phyloP scores from a whole-genome alignment of 1,140 invertebrate genomes.

The Caenorhabditis remanei region DNA sequence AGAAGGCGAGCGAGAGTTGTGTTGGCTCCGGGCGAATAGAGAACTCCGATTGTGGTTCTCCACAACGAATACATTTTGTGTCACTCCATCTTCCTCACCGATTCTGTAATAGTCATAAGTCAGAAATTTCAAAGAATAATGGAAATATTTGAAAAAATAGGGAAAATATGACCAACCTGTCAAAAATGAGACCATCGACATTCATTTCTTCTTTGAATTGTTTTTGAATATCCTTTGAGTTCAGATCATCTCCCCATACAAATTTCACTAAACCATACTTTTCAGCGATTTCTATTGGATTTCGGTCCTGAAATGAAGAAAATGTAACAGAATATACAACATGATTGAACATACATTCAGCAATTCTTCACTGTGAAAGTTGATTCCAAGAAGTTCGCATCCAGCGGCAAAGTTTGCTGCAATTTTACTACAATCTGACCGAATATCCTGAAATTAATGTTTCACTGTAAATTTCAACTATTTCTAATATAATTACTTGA shows the following conservation, averaged over 20 bases:
- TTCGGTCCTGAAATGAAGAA: conserved; percentile 58
- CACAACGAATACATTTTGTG: conserved; percentile 67
- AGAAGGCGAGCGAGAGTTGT: conserved; percentile 33
- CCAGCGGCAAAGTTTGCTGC: conserved; percentile 75
- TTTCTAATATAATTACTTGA: conserved; percentile 61
- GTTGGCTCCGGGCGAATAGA: conserved; percentile 58
- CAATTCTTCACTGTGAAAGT: conserved; percentile 77
- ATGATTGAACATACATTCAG: conserved; percentile 42
- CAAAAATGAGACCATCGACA: conserved; percentile 77
- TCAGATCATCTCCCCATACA: conserved; percentile 77
- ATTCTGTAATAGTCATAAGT: conserved; percentile 60
- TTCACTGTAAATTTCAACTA: background rate
- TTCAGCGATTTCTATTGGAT: conserved; percentile 70
- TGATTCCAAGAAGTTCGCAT: conserved; percentile 72
- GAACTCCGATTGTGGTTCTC: conserved; percentile 62
- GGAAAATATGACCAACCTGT: conserved; percentile 59
- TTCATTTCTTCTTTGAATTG: conserved; percentile 74
- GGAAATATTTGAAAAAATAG: background rate
- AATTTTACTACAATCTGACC: conserved; percentile 71
- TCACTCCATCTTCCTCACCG: conserved; percentile 62
- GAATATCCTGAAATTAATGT: conserved; percentile 31
- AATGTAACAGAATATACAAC: too few species aligned
- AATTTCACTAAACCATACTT: conserved; percentile 72
- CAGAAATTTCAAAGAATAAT: background rate
- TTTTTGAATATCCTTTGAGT: conserved; percentile 70